Base-by-base conservation (phyloP, 1,140 invertebrate genomes). In the Drosophila tristis region DNA sequence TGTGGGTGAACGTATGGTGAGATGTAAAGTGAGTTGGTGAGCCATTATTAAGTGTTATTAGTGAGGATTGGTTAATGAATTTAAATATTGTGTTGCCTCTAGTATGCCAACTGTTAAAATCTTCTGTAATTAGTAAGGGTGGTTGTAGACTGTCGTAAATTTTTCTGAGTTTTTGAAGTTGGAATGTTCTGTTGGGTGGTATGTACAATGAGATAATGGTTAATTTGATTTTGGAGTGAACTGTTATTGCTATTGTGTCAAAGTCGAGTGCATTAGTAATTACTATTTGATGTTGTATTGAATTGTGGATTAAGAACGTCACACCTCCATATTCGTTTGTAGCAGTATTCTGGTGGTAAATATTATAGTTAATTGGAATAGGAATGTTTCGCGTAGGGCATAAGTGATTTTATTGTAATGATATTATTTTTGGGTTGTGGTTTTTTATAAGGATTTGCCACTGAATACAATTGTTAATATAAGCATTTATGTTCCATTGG, bases 401-500 rank as follows among this genome's bases (percentile, higher is more conserved):
- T 44, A 66, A 29, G 48, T 62, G 58, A 2, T 67, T 71, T 65
- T 71, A 48, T 62, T 71, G 54, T 43, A 72, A 8, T 7, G 39
- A 50, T 49, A 72, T 77, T 25, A 66, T 60, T 42, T 72, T 72
- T 20, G 53, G 49, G 26, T 26, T 60, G 15, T 71, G 44, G 6
- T 49, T 55, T 71, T 71, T 63, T n/a, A 67, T 67, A 16, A 77
- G 44, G 6, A 54, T 60, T 42, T 55, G 62, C 20, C 67, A 50
- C 23, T 73, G 42, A 29, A 42, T 67, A 20, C 72, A 72, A 16
- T 72, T 76, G 42, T 72, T 72, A 4, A 44, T 49, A 11, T 72
- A 66, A 8, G 62, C 62, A 4, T 62, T 76, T 31, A 63, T 23
- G 15, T 72, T 76, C 58, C 67, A 76, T 47, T 77, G 68, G 2